These are phyloP conservation scores for Sciurus carolinensis DNA, from an alignment of 2,797 vertebrate genomes.

Conservation along the genomic window DNA sequence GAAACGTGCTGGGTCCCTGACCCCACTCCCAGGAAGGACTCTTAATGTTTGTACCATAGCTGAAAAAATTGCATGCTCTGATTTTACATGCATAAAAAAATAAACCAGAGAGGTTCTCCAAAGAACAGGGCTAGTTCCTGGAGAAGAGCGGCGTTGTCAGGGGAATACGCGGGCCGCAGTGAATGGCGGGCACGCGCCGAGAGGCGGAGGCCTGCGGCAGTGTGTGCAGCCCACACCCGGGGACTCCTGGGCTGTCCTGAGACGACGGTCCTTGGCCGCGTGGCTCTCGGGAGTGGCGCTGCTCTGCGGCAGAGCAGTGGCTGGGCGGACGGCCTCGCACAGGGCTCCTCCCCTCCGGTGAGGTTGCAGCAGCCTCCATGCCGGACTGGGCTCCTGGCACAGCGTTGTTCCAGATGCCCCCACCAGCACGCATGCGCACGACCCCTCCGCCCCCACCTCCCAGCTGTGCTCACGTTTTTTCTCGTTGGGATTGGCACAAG, in stretches of 20 bases:
- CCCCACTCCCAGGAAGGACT: too few species aligned
- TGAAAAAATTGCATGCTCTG: fast-evolving
- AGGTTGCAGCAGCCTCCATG: background rate
- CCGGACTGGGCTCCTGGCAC: background rate
- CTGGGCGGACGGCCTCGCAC: fast-evolving
- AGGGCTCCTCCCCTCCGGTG: too few species aligned
- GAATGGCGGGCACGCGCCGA: background rate
- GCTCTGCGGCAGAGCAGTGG: background rate
- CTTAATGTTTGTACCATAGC: background rate
- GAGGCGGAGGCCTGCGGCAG: background rate
- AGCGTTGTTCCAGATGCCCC: too few species aligned
- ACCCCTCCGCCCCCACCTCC: too few species aligned
- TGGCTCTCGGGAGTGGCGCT: background rate
- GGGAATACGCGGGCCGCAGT: background rate
- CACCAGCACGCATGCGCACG: background rate
- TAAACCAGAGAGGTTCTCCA: background rate
- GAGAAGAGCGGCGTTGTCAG: too few species aligned
- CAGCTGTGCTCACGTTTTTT: background rate
- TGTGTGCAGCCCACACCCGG: background rate
- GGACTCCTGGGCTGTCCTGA: fast-evolving
- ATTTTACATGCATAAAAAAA: background rate
- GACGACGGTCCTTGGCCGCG: background rate
- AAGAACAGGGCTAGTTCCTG: background rate
- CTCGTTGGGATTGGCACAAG: background rate
- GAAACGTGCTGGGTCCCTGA: fast-evolving